Evolutionary conservation across 2,888 invertebrate genomes (phyloP), one percentile per base, ranked within the genome.

Genomic region (Euzophera pinguis): DNA sequence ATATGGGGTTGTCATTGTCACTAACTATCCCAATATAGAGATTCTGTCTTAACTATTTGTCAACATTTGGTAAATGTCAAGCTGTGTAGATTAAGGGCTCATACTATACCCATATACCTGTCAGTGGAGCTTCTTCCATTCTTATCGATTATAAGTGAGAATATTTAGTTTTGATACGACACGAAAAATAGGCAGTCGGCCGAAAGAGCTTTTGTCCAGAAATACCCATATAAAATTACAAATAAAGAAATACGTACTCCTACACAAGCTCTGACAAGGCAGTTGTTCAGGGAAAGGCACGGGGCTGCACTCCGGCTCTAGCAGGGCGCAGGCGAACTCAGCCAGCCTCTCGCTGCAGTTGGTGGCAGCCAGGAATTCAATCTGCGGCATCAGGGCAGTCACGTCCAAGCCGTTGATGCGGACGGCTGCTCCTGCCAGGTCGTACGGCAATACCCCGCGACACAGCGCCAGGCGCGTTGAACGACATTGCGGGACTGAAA

Each of bases 231-330:
- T 3, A 2, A 3, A 22, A 5, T 22, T 3, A 22, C 2, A 22
- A 5, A 22, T 3, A 13, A 2, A 10, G 13, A 1, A n/a, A n/a
- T 47, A 58, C 60, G 53, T 73, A 94, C 94, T 92, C 91, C 91
- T 92, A 65, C 94, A 94, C 57, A 94, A 91, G 64, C 91, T 90
- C 58, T 92, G 86, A 68, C 94, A 94, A 0, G 94, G 94, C 63
- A 91, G 88, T 58, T 93, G 87, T n/a, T 91, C 78, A 5, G 90
- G 87, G 59, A 90, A 90, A 9, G 92, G 91, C 12, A 89, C 82
- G 0, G 93, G 92, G 54, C 91, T 91, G 70, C 94, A 94, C 63
- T 94, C 93, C 0, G 94, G 94, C 63, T 94, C 94, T 37, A 94
- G 75, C 9, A 93, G 80, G 1, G 93, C 90, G 62, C 94, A 94